Percentiles rank a stretch among this genome's conserved stretches.
Conservation (phyloP, 2,113 vertebrate genomes). For the Pseudonaja textilis region DNA sequence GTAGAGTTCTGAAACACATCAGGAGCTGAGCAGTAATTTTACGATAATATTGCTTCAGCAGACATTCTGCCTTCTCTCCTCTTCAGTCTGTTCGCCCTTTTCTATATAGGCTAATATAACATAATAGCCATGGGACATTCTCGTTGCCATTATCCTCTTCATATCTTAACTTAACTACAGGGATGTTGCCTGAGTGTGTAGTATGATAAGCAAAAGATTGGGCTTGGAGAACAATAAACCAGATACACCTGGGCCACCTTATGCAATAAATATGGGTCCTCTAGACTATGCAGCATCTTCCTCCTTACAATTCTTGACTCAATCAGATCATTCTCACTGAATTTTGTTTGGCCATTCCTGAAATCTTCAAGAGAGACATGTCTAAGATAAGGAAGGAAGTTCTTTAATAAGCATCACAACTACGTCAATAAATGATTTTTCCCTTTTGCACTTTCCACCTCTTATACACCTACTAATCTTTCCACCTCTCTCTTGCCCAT, state of each 20-base stretch:
- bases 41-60: background rate
- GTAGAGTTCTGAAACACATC: background rate
- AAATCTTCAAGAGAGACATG: background rate
- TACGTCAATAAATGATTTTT: background rate
- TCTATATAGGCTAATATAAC: background rate
- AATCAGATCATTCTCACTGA: background rate
- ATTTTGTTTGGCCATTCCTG: background rate
- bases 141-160: background rate
- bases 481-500: background rate
- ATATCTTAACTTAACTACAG: background rate
- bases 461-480: background rate
- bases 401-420: background rate
- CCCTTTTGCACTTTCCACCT: background rate
- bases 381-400: background rate
- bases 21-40: background rate
- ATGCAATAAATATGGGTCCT: background rate
- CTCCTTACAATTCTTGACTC: background rate
- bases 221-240: background rate
- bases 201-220: background rate
- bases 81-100: background rate
- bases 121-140: background rate
- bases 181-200: background rate
- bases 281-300: background rate
- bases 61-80: background rate
- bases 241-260: background rate